Percentiles rank a stretch among this genome's conserved stretches.
These are phyloP conservation scores for Planococcus citri DNA, from an alignment of 1,140 invertebrate species.

Conservation along the genomic window DNA sequence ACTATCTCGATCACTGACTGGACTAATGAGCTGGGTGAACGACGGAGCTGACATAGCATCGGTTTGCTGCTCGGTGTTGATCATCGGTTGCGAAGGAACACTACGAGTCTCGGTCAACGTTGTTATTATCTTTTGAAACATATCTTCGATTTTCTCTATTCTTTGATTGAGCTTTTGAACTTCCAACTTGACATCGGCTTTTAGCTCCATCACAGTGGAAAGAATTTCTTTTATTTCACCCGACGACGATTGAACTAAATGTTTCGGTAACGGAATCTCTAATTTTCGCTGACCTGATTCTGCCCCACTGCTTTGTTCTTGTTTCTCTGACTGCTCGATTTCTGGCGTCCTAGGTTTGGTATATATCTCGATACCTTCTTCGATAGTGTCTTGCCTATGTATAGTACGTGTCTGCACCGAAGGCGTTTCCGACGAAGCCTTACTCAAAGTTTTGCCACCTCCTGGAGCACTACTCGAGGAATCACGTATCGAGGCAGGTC, in stretches of 20 bases:
- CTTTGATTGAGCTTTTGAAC: conserved; percentile 30
- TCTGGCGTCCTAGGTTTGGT: conserved; percentile 30
- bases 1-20: conserved; percentile 1
- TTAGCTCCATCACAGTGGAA: conserved; percentile 25
- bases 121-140: conserved; percentile 27
- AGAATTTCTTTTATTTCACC: conserved; percentile 7
- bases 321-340: conserved; percentile 26
- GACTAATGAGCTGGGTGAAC: neutral
- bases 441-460: conserved; percentile 50
- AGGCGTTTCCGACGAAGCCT: conserved; percentile 30
- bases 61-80: conserved; percentile 4
- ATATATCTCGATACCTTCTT: conserved; percentile 54
- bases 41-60: neutral
- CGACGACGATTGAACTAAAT: conserved; percentile 27
- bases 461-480: conserved; percentile 41
- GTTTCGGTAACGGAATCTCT: conserved; percentile 30
- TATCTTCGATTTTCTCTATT: conserved; percentile 19
- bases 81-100: neutral
- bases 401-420: conserved; percentile 30
- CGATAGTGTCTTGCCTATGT: conserved; percentile 64
- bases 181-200: conserved; percentile 27
- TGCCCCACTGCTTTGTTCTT: neutral
- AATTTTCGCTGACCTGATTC: conserved; percentile 23
- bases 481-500: conserved; percentile 41
- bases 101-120: conserved; percentile 25